Base-by-base conservation (phyloP, 64 coral and sea anemone species). In the Actinia equina region DNA sequence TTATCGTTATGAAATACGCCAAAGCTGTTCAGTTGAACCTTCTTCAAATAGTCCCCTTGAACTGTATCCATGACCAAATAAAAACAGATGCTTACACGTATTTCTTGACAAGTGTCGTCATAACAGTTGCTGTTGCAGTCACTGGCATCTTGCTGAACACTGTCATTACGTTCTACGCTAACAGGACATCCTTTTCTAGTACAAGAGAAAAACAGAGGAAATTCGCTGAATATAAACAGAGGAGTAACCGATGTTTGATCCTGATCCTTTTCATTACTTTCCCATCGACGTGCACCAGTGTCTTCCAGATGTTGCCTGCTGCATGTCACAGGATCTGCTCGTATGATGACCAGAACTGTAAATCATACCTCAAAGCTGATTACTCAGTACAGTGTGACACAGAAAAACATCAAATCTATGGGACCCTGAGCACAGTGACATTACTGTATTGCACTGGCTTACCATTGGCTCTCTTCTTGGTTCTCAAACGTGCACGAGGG, bases 11-110 rank as follows among this genome's bases (percentile, higher is more conserved):
- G 61, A 64, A 64, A 22, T 64, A 64, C 11, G 61, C 61, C 15
- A 59, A 59, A 37, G 53, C 60, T 9, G 17, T 84, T 30, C 82
- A 84, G n/a, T 52, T 84, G 1, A 84, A 84, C 53, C 13, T 84
- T 0, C 26, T 84, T 10, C 82, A 84, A 41, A 84, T 84, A 8
- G 20, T 41, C 6, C 82, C 82, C 3, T 4, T 58, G 2, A 54
- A 41, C n/a, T 84, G 82, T 59, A 54, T 84, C 37, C 17, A 11
- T 52, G 37, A 41, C 20, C 10, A 44, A 18, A 3, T 84, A 3
- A 25, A 26, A 25, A 25, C 43, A 45, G 20, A 84, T 42, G 44
- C 82, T 84, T 84, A 84, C 23, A 60, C n/a, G 18, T 9, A 30
- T 14, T 58, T 84, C 13, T 59, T 60, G 54, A 60, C 49, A 17